A percentile compares a stretch with the other conserved stretches of the same genome.
These are phyloP conservation scores for Carassius gibelio DNA, from an alignment of 2,113 vertebrate species.

Conservation along the genomic window DNA sequence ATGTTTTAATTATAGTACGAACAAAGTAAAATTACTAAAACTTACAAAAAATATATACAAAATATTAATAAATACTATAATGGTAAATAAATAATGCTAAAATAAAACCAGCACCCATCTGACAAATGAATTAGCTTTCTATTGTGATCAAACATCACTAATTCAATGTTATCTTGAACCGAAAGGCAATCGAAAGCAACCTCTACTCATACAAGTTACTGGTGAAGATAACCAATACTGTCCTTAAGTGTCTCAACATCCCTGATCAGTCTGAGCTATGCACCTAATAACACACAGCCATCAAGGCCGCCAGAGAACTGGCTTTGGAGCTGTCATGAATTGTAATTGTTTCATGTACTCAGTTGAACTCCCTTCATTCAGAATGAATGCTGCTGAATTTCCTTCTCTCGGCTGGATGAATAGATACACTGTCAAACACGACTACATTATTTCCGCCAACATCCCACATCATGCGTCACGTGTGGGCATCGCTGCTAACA, in stretches of 20 bases:
- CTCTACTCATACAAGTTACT: not conserved
- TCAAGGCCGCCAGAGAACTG: not conserved
- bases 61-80: not conserved
- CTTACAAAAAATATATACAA: not conserved
- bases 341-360: not conserved
- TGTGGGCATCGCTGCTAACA: conserved; percentile 6
- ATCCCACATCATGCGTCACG: not conserved
- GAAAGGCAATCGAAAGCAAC: not conserved
- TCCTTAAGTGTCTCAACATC: not conserved
- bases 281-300: not conserved
- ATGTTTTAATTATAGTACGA: not conserved
- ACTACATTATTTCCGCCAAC: not conserved
- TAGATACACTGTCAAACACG: conserved; percentile 10
- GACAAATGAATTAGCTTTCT: not conserved
- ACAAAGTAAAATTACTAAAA: not conserved
- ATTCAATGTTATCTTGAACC: not conserved
- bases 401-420: not conserved
- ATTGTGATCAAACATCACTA: not conserved
- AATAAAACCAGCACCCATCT: not conserved
- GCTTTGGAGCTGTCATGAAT: not conserved
- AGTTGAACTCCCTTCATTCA: not conserved
- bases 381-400: not conserved
- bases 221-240: not conserved
- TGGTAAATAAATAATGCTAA: not conserved
- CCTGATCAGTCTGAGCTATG: not conserved